Base-by-base conservation (phyloP, 2,113 vertebrate species). In the Dipodomys spectabilis region DNA sequence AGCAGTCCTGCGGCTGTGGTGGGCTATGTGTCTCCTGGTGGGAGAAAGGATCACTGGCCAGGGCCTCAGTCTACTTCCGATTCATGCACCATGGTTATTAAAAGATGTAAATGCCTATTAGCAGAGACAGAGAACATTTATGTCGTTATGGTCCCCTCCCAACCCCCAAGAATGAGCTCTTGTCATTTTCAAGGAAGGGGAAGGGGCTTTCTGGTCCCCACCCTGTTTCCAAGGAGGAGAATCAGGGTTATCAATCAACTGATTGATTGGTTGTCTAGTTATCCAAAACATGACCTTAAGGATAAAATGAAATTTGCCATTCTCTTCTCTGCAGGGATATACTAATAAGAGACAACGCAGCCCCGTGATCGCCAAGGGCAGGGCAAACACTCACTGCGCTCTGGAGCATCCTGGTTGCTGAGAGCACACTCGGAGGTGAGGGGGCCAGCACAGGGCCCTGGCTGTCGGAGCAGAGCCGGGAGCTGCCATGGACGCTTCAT, bases 271-370 rank as follows among this genome's bases (percentile, higher is more conserved):
- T 78, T 97, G 96, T 95, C 96, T 96, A 93, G 95, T 95, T 97
- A 97, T 93, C 95, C 93, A 96, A 97, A 96, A 93, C 95, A 95
- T 94, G 96, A 96, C 96, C 96, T 97, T 96, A 97, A 95, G 93
- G 92, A 95, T 82, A 94, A 96, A 95, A 96, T 96, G 79, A 92
- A 96, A 95, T 72, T 87, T 82, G 82, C 92, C 95, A 95, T 96
- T 95, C 94, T 95, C 96, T 93, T 94, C 84, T 94, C 93, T 94
- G 92, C 71, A n/a, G 88, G 92, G 94, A 82, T 80, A 68, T 82
- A 91, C 87, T 95, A 93, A 94, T 95, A 94, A 91, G 74, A 93
- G 94, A 72, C 32, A 92, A 71, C 22, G 67, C 23, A 19, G 27
- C 78, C 28, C 73, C 92, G 89, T 92, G 93, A 83, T 84, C 88